Percentiles rank a stretch among this genome's conserved stretches.
These are phyloP conservation scores for Ditylenchus dipsaci DNA, from an alignment of 1,140 invertebrate genomes.

Conservation along the genomic window DNA sequence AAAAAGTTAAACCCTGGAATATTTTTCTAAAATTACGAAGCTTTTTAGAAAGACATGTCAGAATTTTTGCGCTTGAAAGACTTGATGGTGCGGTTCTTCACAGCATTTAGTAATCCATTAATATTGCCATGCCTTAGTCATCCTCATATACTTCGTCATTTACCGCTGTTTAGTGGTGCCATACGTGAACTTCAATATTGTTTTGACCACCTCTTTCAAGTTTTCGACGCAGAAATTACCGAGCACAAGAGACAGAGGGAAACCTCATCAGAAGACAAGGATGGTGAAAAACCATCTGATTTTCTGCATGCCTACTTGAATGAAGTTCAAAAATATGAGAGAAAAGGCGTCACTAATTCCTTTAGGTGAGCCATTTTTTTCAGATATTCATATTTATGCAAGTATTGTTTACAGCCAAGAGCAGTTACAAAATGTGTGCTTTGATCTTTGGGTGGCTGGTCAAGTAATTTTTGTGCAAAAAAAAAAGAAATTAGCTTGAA, in stretches of 20 bases:
- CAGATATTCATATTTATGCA: not conserved
- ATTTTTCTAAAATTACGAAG: too few species aligned
- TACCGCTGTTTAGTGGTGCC: constrained; percentile 9
- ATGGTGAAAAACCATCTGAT: constrained; percentile 14
- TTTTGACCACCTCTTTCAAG: not conserved
- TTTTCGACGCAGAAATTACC: constrained; percentile 7
- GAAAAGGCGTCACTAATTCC: not conserved
- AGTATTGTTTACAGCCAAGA: not conserved
- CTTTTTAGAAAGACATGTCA: constrained; percentile 5
- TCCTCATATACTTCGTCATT: constrained; percentile 2
- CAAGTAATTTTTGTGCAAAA: constrained; percentile 5
- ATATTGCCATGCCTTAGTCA: constrained; percentile 2
- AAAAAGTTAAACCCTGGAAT: too few species aligned
- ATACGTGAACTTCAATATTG: constrained; percentile 9
- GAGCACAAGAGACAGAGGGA: constrained; percentile 8
- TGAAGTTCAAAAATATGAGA: not conserved
- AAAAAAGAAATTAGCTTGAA: too few species aligned
- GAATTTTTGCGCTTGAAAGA: constrained; percentile 12
- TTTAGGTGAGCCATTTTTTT: not conserved
- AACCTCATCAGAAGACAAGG: not conserved
- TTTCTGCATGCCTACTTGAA: constrained; percentile 24
- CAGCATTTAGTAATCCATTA: not conserved
- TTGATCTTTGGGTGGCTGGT: constrained; percentile 20
- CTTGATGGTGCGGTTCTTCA: not conserved
- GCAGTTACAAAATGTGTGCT: constrained; percentile 11